These are phyloP conservation scores for Sinodicranocentrus sp. DNA, from an alignment of 2,888 invertebrate genomes.

Conservation along the genomic window DNA sequence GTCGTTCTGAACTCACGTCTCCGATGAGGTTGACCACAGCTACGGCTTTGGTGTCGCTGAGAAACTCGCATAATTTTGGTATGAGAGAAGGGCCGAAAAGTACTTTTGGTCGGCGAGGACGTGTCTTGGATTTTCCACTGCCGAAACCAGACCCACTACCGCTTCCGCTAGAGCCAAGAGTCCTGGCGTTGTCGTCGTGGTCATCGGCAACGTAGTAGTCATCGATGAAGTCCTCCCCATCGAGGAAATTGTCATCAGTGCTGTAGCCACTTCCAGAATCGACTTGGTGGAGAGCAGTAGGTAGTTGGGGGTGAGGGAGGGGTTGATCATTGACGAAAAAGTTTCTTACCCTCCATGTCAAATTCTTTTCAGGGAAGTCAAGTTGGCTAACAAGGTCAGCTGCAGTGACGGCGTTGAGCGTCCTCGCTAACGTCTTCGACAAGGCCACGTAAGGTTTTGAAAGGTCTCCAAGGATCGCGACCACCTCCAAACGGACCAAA, in stretches of 20 bases:
- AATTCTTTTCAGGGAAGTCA: slow-evolving; percentile 65
- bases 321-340: slow-evolving; percentile 67
- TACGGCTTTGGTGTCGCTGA: slow-evolving; percentile 69
- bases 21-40: slow-evolving; percentile 74
- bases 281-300: slow-evolving; percentile 36
- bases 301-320: slow-evolving; percentile 5
- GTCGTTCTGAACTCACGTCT: slow-evolving; percentile 72
- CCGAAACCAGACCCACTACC: slow-evolving; percentile 35
- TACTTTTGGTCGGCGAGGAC: slow-evolving; percentile 43
- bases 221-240: slow-evolving; percentile 50
- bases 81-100: slow-evolving; percentile 70
- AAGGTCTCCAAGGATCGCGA: slow-evolving; percentile 72
- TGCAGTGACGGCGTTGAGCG: slow-evolving; percentile 71
- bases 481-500: slow-evolving; percentile 69
- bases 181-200: slow-evolving; percentile 32
- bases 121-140: slow-evolving; percentile 16
- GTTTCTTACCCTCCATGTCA: slow-evolving; percentile 73
- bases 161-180: slow-evolving; percentile 26
- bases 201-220: slow-evolving; percentile 58
- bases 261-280: slow-evolving; percentile 57
- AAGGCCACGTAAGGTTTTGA: slow-evolving; percentile 72
- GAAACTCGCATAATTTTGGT: slow-evolving; percentile 72
- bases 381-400: slow-evolving; percentile 63
- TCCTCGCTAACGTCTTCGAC: slow-evolving; percentile 71
- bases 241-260: slow-evolving; percentile 38